phyloP scores from a whole-genome alignment of 2,113 vertebrate genomes.

The Neodontobutis hainanensis region DNA sequence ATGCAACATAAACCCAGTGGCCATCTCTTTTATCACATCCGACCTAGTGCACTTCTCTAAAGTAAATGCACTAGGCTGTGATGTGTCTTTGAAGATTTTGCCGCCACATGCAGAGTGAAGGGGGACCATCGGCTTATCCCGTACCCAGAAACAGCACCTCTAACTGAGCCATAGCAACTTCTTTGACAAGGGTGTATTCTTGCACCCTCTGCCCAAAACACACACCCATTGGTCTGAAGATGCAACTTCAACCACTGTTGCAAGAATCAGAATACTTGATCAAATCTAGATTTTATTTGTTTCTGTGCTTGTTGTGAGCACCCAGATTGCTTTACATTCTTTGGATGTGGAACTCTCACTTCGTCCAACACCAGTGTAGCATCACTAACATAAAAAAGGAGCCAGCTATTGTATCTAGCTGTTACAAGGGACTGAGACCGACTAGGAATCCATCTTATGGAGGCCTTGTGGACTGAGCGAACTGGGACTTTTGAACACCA shows the following conservation, averaged over 20 bases:
- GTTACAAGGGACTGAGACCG: conserved; percentile 57
- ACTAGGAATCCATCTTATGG: conserved; percentile 47
- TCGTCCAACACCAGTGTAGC: conserved; percentile 73
- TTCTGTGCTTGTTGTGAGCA: conserved; percentile 65
- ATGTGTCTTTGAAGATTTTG: conserved; percentile 78
- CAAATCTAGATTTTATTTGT: conserved; percentile 55
- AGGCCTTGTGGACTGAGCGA: conserved; percentile 48
- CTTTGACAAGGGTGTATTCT: conserved; percentile 86
- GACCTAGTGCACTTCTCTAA: conserved; percentile 60
- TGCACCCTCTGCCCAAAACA: conserved; percentile 83
- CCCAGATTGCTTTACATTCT: conserved; percentile 62
- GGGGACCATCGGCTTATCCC: conserved; percentile 63
- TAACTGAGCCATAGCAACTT: conserved; percentile 94
- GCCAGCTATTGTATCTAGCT: conserved; percentile 53
- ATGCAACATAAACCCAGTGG: conserved; percentile 95
- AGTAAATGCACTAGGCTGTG: conserved; percentile 73
- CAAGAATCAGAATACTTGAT: conserved; percentile 66
- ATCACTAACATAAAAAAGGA: conserved; percentile 66
- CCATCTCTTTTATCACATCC: conserved; percentile 55
- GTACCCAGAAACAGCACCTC: conserved; percentile 86
- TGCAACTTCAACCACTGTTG: conserved; percentile 66
- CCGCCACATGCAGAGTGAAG: conserved; percentile 79
- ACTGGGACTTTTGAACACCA: conserved; percentile 59
- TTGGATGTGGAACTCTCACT: conserved; percentile 68
- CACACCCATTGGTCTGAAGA: conserved; percentile 80